Base-by-base conservation (phyloP, 2,113 vertebrate species). In the Neoarius graeffei region DNA sequence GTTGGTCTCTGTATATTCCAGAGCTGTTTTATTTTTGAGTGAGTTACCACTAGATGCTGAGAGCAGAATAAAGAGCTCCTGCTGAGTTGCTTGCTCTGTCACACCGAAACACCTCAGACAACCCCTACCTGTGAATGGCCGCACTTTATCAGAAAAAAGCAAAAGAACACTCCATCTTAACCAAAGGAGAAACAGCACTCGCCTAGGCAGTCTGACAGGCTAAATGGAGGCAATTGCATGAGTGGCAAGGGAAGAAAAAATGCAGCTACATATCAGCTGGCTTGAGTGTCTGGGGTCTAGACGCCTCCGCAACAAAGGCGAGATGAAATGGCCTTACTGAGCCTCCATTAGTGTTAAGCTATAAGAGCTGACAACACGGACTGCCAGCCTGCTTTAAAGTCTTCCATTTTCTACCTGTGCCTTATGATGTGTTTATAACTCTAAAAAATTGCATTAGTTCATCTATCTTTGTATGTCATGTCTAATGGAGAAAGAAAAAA, bases 191-290 rank as follows among this genome's bases (percentile, higher is more conserved):
- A 94, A 95, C 96, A 94, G 94, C 95, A 94, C 92, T 94, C 91
- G 92, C 91, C 93, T 90, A 91, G 89, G 89, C 92, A 93, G 94
- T 94, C 92, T 13, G 94, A 95, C 94, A 96, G 95, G 94, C 94
- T 95, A 94, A 95, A 97, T 95, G 93, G 96, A 97, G 94, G 94
- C 95, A 96, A 95, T 97, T 97, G 95, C 92, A 79, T 95, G 93
- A 93, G 91, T 94, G 95, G 95, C 94, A 81, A 91, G 91, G 94
- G 92, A 92, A 90, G n/a, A 95, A 95, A 95, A n/a, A 30, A 25
- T 54, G 15, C 67, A 60, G 81, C 86, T 15, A 62, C 74, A 52
- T 82, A 82, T 62, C 15, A 73, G 87, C 73, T 77, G 82, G 87
- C 81, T 84, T 14, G 50, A 88, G 71, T 79, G 81, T 84, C 81